Conservation (phyloP, 2,113 vertebrate genomes). For the Hemiscyllium ocellatum region DNA sequence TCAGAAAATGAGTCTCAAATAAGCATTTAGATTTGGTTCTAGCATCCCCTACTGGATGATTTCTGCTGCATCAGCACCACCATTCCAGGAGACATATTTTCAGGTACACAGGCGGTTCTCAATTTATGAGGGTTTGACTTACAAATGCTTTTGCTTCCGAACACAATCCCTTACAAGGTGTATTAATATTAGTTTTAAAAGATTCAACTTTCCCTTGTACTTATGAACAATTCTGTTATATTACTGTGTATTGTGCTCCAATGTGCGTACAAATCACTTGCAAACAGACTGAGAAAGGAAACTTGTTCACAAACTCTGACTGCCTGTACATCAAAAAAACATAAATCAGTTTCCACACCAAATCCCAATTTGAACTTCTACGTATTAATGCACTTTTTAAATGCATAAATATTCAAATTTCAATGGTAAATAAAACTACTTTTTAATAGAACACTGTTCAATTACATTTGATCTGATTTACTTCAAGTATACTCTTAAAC, state of each 20-base stretch:
- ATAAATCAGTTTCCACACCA: neutral
- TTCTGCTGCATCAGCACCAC: neutral
- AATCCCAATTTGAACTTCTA: neutral
- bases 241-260: no score
- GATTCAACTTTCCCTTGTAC: no score
- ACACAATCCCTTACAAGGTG: no score
- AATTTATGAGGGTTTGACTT: no score
- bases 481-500: neutral
- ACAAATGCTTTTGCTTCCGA: no score
- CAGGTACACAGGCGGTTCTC: neutral
- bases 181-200: no score
- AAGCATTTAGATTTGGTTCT: neutral
- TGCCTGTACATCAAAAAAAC: neutral
- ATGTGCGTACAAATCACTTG: no score
- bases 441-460: neutral
- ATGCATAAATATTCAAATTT: neutral
- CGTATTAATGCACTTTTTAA: neutral
- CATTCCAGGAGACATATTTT: neutral
- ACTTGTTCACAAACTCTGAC: no score
- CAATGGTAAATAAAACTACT: neutral
- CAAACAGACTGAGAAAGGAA: no score
- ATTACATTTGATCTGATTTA: neutral
- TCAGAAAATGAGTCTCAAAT: neutral
- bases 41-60: neutral
- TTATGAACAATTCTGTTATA: no score